A percentile compares a stretch with the other conserved stretches of the same genome.
These are phyloP conservation scores for Acanthacorydalis orientalis DNA, from an alignment of 2,888 invertebrate species.

Conservation along the genomic window DNA sequence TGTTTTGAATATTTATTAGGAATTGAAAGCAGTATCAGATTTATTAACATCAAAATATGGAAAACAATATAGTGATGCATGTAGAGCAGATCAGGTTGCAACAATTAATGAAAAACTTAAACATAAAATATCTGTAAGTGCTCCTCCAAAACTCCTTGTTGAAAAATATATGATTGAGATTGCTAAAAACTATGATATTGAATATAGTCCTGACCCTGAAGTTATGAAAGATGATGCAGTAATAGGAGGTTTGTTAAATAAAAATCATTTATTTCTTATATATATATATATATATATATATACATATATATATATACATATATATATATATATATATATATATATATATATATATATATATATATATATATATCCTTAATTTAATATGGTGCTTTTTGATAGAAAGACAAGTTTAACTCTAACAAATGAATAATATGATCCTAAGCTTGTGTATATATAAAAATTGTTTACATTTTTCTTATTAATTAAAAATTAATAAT, in stretches of 20 bases:
- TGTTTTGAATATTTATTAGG: conserved; percentile 21
- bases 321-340: too few species aligned
- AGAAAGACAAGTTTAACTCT: too few species aligned
- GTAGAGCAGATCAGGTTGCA: conserved; percentile 61
- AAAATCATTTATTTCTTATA: too few species aligned
- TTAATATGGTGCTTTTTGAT: too few species aligned
- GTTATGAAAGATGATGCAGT: conserved; percentile 58
- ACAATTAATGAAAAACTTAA: conserved; percentile 81
- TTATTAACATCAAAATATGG: conserved; percentile 86
- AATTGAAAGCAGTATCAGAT: conserved; percentile 69
- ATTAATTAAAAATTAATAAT: conserved; percentile 16
- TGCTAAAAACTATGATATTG: conserved; percentile 85
- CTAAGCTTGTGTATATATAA: too few species aligned
- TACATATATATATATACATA: too few species aligned
- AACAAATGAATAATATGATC: too few species aligned
- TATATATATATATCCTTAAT: too few species aligned
- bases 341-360: too few species aligned
- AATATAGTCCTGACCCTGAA: conserved; percentile 89
- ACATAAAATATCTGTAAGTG: conserved; percentile 84
- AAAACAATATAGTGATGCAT: conserved; percentile 78
- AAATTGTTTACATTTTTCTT: conserved; percentile 15
- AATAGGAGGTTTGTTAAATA: not conserved
- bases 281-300: too few species aligned
- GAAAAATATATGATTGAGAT: conserved; percentile 94
- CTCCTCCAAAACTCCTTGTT: conserved; percentile 87